A percentile compares a stretch with the other conserved stretches of the same genome.
Evolutionary conservation across 1,140 invertebrate species (phyloP).

Genomic region (Acarapis woodi): DNA sequence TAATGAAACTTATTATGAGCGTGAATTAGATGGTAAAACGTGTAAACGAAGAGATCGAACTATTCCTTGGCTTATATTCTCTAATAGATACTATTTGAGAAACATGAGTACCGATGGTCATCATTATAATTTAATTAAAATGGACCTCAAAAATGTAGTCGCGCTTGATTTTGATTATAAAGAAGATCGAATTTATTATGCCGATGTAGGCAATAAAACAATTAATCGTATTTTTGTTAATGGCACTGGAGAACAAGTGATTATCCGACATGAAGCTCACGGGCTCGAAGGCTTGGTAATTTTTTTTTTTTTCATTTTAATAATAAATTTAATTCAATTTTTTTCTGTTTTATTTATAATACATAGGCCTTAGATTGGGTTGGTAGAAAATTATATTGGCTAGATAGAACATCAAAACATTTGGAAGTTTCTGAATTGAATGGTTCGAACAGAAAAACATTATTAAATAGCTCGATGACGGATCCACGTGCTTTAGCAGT

Average conservation of each 20-base stretch:
- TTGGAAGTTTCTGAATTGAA: conserved; percentile 65
- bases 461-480: conserved; percentile 45
- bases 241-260: conserved; percentile 30
- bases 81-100: conserved; percentile 89
- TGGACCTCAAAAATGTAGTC: conserved; percentile 84
- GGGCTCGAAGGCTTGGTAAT: conserved; percentile 78
- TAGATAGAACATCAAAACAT: conserved; percentile 82
- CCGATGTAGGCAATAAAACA: conserved; percentile 74
- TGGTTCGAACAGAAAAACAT: conserved; percentile 59
- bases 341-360: too few species aligned
- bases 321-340: too few species aligned
- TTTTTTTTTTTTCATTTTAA: too few species aligned
- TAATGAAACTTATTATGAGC: conserved; percentile 64
- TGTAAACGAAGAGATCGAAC: conserved; percentile 51
- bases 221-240: conserved; percentile 30
- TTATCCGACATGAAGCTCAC: conserved; percentile 71
- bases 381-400: conserved; percentile 79
- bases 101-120: conserved; percentile 72
- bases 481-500: conserved; percentile 79
- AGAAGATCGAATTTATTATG: conserved; percentile 62
- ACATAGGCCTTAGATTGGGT: conserved; percentile 94
- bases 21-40: conserved; percentile 47
- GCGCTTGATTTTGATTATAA: conserved; percentile 69
- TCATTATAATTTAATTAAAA: conserved; percentile 57
- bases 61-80: conserved; percentile 72